phyloP scores from a whole-genome alignment of 1,140 invertebrate species.

The Pseudomyrmex gracilis region DNA sequence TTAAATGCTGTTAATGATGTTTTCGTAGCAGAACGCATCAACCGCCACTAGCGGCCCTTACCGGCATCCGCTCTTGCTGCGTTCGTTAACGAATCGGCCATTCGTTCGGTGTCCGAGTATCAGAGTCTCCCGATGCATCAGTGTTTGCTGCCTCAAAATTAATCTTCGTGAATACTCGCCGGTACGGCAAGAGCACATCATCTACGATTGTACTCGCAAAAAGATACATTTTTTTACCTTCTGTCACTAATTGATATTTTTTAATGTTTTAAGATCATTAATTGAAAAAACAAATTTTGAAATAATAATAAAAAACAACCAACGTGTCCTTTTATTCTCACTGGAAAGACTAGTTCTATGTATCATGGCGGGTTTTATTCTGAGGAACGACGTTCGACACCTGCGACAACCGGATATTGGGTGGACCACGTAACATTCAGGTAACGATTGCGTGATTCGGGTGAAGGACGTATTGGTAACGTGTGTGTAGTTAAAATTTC shows the following conservation, averaged over 20 bases:
- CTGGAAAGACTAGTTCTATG: not conserved
- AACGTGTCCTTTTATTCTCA: not conserved
- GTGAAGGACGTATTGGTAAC: not conserved
- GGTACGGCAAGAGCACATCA: not conserved
- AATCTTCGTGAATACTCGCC: conserved; percentile 2
- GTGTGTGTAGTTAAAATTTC: conserved; percentile 1
- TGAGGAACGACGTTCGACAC: not conserved
- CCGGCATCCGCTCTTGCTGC: not conserved
- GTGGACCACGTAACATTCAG: not conserved
- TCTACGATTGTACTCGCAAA: not conserved
- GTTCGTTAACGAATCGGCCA: conserved; percentile 43
- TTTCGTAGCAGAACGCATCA: conserved; percentile 69
- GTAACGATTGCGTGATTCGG: conserved; percentile 19
- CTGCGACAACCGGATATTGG: not conserved
- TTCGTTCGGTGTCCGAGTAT: conserved; percentile 15
- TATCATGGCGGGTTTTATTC: not conserved
- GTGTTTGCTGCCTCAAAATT: conserved; percentile 7
- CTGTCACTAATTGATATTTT: too few species aligned
- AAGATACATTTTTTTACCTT: not conserved
- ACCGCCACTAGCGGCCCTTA: not conserved
- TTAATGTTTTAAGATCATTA: not conserved
- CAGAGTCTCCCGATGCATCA: not conserved
- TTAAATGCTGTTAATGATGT: conserved; percentile 79
- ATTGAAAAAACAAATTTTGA: not conserved
- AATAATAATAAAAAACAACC: not conserved